These are phyloP conservation scores for human (Homo sapiens) DNA, from an alignment of 2,113 vertebrate genomes.

Conservation along the genomic window DNA sequence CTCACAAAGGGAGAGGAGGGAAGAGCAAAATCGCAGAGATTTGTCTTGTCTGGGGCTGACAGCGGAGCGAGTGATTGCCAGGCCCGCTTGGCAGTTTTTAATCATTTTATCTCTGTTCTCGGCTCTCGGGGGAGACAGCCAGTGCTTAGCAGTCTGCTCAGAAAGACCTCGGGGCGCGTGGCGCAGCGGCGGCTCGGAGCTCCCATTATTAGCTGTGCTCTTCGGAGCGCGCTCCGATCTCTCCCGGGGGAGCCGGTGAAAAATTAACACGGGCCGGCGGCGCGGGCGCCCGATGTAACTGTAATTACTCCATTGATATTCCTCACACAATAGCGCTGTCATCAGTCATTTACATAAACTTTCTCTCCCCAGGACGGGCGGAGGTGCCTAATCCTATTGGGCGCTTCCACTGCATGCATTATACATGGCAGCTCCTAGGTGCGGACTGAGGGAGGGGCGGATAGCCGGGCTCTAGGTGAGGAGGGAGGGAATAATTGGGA, in stretches of 20 bases:
- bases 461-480: not conserved
- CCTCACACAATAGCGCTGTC: conserved; percentile 99
- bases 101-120: conserved; percentile 97
- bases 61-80: conserved; percentile 89
- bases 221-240: conserved; percentile 94
- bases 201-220: conserved; percentile 99
- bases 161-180: conserved; percentile 96
- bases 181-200: conserved; percentile 94
- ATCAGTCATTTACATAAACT: conserved; percentile 99
- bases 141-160: conserved; percentile 98
- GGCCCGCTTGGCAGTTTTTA: conserved; percentile 95
- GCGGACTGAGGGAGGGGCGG: not conserved
- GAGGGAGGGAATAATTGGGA: conserved; percentile 35
- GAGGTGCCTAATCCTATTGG: conserved; percentile 92
- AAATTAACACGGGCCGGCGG: conserved; percentile 94
- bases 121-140: conserved; percentile 92
- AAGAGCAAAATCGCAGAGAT: conserved; percentile 86
- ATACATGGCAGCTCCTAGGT: conserved; percentile 81
- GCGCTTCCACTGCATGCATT: conserved; percentile 89
- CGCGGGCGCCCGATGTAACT: conserved; percentile 94
- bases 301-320: conserved; percentile 99
- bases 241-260: conserved; percentile 95
- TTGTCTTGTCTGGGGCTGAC: conserved; percentile 89
- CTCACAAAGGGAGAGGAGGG: conserved; percentile 79
- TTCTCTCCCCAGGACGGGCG: conserved; percentile 88